A percentile compares a stretch with the other conserved stretches of the same genome.
Evolutionary conservation across 2,113 vertebrate genomes (phyloP).

Genomic region (Cryptoleucopteryx plumbea): DNA sequence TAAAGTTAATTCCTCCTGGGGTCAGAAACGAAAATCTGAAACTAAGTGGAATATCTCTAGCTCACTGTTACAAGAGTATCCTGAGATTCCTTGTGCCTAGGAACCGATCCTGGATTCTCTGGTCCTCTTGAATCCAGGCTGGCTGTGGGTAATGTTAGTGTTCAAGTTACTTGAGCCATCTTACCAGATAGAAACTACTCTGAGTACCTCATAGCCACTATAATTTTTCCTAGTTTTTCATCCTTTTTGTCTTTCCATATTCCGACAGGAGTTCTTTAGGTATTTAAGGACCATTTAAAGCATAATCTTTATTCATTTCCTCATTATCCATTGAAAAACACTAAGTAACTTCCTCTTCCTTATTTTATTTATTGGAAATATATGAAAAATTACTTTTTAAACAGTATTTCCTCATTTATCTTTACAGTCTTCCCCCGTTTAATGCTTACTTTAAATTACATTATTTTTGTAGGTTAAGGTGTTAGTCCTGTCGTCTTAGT

Average conservation of each 20-base stretch:
- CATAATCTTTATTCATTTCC: background rate
- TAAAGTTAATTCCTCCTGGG: background rate
- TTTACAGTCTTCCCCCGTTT: background rate
- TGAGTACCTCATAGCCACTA: background rate
- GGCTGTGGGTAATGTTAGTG: background rate
- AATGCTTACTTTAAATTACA: background rate
- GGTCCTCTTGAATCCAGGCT: background rate
- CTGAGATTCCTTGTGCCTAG: background rate
- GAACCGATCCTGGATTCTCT: background rate
- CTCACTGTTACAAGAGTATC: background rate
- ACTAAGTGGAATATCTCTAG: background rate
- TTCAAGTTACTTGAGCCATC: background rate
- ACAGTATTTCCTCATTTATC: background rate
- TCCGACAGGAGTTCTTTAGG: background rate
- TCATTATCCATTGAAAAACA: background rate
- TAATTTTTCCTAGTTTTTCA: background rate
- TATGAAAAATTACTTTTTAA: background rate
- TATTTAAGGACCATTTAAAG: background rate
- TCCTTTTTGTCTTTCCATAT: background rate
- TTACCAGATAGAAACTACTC: background rate
- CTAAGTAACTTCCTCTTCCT: background rate
- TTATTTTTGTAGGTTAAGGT: background rate
- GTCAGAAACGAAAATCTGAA: background rate
- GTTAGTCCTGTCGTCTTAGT: background rate
- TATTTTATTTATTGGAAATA: background rate